Percentiles rank a stretch among this genome's conserved stretches.
phyloP scores from a whole-genome alignment of 2,888 invertebrate genomes.

The Hirtodrosophila alboralis region DNA sequence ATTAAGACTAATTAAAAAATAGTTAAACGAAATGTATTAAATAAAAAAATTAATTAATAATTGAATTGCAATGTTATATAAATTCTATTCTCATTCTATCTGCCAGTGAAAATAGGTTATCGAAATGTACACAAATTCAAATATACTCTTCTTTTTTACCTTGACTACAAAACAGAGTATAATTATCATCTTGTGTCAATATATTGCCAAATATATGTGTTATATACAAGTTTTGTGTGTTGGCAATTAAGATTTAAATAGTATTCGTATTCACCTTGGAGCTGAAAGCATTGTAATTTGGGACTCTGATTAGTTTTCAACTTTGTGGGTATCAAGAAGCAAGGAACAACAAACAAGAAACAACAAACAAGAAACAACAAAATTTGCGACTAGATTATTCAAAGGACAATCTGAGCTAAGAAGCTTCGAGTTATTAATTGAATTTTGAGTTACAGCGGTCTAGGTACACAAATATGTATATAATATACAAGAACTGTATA shows the following conservation, averaged over 20 bases:
- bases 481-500: too few species aligned
- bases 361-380: not conserved
- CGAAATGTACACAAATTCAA: too few species aligned
- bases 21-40: too few species aligned
- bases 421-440: constrained; percentile 47
- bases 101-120: too few species aligned
- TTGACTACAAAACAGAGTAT: too few species aligned
- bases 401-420: constrained; percentile 9
- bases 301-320: not conserved
- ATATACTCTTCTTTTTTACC: too few species aligned
- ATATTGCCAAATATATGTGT: constrained; percentile 7
- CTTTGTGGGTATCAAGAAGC: not conserved
- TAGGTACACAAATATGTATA: too few species aligned
- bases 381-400: constrained; percentile 15
- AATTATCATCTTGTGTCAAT: constrained; percentile 6
- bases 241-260: constrained; percentile 28
- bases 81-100: too few species aligned
- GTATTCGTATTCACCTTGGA: constrained; percentile 6
- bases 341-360: not conserved
- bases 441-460: constrained; percentile 46
- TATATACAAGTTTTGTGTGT: not conserved
- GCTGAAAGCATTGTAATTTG: not conserved
- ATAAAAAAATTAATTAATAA: too few species aligned
- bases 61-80: too few species aligned
- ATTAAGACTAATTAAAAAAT: too few species aligned